Evolutionary conservation across 2,113 vertebrate species (phyloP).

Genomic region (Columba janthina): DNA sequence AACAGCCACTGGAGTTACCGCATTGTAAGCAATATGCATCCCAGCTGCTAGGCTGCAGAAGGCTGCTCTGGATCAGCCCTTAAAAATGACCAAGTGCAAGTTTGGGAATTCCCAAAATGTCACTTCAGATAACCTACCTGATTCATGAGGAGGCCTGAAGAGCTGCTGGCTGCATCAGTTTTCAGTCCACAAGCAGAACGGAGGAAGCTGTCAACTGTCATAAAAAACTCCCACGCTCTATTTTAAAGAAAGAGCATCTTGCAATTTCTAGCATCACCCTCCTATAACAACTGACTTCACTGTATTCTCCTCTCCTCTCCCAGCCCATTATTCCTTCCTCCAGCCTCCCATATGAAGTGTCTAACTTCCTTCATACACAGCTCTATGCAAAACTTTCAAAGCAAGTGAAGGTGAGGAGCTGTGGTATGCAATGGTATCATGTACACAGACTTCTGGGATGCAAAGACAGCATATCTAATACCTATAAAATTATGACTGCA

Average conservation of each 20-base stretch:
- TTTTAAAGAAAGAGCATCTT: not conserved
- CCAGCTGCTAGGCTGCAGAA: not conserved
- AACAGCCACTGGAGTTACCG: not conserved
- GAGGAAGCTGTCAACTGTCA: not conserved
- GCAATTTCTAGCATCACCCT: not conserved
- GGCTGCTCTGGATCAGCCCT: not conserved
- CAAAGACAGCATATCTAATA: not conserved
- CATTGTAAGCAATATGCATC: not conserved
- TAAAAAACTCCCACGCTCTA: not conserved
- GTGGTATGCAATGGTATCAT: not conserved
- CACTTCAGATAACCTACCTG: not conserved
- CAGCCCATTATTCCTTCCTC: not conserved
- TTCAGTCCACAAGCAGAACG: not conserved
- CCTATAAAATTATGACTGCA: not conserved
- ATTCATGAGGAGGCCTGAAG: not conserved
- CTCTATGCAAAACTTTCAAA: not conserved
- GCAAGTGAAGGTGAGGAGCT: not conserved
- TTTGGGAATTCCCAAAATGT: not conserved
- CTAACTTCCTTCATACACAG: not conserved
- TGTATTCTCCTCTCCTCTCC: not conserved
- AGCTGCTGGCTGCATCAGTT: not conserved
- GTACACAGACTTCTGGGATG: not conserved
- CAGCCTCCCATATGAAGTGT: fast-evolving
- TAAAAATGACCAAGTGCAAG: not conserved
- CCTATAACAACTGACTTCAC: not conserved